Evolutionary conservation across 2,888 invertebrate genomes (phyloP), one percentile per base, ranked within the genome.

Genomic region (Drosophila formosana): DNA sequence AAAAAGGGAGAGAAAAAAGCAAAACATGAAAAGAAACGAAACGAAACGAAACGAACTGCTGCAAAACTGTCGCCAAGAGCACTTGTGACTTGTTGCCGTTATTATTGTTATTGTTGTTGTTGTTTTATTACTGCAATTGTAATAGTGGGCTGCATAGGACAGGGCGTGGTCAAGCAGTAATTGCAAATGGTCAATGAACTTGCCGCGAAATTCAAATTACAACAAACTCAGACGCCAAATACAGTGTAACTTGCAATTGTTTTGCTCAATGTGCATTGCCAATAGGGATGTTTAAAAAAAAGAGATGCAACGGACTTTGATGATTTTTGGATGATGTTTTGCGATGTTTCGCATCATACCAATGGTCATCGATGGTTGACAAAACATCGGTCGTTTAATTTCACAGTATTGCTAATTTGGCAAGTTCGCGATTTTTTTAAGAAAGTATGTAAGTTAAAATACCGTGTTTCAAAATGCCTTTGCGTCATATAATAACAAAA

Each of bases 121-220:
- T 53, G 37, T 28, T 37, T 23, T 46, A 53, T 18, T 41, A 30
- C 34, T 43, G 46, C 34, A 55, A 49, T 55, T 45, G 37, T 18
- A 53, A 37, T 43, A 34, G 61, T 61, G 43, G 61, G 53, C 61
- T 7, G 32, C 9, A 23, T 37, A 5, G 34, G 39, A 23, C 7
- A 4, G 23, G 88, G 88, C 68, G 76, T 83, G 88, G 82, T 77
- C 74, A 71, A 79, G 72, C 71, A 37, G 45, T 53, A 72, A 57
- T 47, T 57, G 67, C 58, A 47, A 65, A 46, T 78, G 75, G 75
- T 75, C 75, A 75, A 75, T 74, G 75, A 75, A 75, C 75, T 74
- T 74, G 74, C 65, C 74, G 39, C 68, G 72, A 53, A 57, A 64
- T 52, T 74, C 37, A 63, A 63, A 62, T 47, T 62, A 67, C 72